Base-by-base conservation (phyloP, 2,888 invertebrate genomes). In the Phania funesta region DNA sequence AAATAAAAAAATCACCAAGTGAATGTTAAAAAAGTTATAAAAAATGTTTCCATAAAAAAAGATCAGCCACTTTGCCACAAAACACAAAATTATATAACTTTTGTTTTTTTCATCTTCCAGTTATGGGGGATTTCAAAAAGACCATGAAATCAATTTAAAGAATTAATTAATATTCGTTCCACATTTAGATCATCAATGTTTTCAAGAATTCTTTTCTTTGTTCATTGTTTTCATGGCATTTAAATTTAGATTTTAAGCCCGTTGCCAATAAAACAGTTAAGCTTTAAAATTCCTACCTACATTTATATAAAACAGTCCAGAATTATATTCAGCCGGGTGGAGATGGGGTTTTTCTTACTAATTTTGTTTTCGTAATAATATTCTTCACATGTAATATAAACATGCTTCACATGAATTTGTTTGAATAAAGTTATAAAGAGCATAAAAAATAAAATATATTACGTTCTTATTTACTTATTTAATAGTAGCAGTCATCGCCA, bases 341-440 rank as follows among this genome's bases (percentile, higher is more conserved):
- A 13, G 41, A 78, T 71, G 64, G 65, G 67, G 50, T 76, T 76
- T 73, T 8, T 29, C 46, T 70, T 13, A 24, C 8, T 60, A 32
- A 16, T 70, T 29, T 46, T 56, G 20, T 70, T n/a, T 71, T 60
- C 64, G 52, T 73, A 67, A 73, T 35, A 52, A 73, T 73, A 79
- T 79, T 79, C 78, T 79, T 79, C 78, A 65, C 71, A 73, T 79
- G 78, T 79, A 60, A 65, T 60, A 60, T 58, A 79, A 79, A 79
- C 78, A 79, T 79, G 78, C 65, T 79, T 79, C 71, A 44, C 78
- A 79, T 79, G 73, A 79, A 79, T 79, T 79, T 79, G 5, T 65
- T 22, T 13, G 50, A 67, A 70, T 62, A 77, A 48, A 29, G 11
- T 35, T 65, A 58, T 35, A 70, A 71, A 65, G 29, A 58, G 54